Base-by-base conservation (phyloP, 2,113 vertebrate genomes). In the Nothobranchius kuhntae region DNA sequence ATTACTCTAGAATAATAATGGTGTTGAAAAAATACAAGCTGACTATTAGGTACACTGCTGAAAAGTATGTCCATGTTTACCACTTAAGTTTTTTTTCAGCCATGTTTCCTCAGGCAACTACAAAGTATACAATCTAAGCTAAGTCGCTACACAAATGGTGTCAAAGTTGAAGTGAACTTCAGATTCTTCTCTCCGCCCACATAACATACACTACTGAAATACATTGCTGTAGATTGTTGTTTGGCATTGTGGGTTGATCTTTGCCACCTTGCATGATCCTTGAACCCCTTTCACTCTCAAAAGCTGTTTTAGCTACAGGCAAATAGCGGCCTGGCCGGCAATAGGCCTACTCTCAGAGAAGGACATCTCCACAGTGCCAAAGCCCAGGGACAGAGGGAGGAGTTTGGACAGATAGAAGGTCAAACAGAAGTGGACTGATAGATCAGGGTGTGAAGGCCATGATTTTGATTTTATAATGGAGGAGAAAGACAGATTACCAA, bases 1-100 rank as follows among this genome's bases (percentile, higher is more conserved):
- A 89, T 80, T 85, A 89, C 72, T 75, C 26, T 8, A 63, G 78
- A 65, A n/a, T n/a, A n/a, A n/a, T n/a, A n/a, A n/a, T n/a, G n/a
- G n/a, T n/a, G n/a, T n/a, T n/a, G n/a, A 6, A 61, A 68, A 55
- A 72, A 74, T 40, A 65, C 45, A 73, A 60, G 51, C 12, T 56
- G 61, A 65, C 78, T 47, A 71, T 61, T 68, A 75, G 53, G 44
- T 51, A 51, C 21, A 69, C 71, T 64, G 40, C 56, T 52, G 54
- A 70, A 58, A 53, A 70, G 9, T 60, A 67, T 50, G 48, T 69
- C 58, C 8, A 50, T 65, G 51, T 62, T 75, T 50, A 59, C 61
- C 47, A 38, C 59, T 21, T 61, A 38, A 14, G 64, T 63, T n/a
- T 67, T 64, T 47, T 40, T 40, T 40, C 6, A 53, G 10, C n/a